Conservation (phyloP, 2,113 vertebrate genomes). For the Neotoma lepida region DNA sequence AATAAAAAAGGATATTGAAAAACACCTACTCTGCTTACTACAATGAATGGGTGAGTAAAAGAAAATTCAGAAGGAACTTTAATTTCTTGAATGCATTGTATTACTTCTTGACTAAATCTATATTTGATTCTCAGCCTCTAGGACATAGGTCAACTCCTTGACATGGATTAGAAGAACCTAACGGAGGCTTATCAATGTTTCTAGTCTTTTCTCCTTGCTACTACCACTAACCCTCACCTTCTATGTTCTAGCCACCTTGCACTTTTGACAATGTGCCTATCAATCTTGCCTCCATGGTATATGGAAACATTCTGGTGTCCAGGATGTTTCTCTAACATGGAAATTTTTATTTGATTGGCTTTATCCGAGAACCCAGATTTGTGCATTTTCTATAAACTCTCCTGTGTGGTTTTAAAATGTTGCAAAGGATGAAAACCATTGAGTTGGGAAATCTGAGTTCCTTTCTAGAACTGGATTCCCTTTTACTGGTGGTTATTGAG, state of each 20-base stretch:
- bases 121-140: not conserved
- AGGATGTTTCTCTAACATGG: not conserved
- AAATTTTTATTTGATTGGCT: conserved; percentile 16
- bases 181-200: not conserved
- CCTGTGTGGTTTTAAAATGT: not conserved
- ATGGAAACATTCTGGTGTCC: not conserved
- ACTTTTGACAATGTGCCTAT: not conserved
- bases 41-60: conserved; percentile 23
- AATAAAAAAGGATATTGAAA: not conserved
- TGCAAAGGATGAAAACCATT: not conserved
- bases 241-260: not conserved
- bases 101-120: not conserved
- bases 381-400: not conserved
- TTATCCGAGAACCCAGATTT: not conserved
- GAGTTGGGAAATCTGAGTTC: not conserved
- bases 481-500: not conserved
- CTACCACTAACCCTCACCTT: not conserved
- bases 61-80: conserved; percentile 15
- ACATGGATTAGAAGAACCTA: not conserved
- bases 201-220: not conserved
- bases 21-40: not conserved
- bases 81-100: conserved; percentile 4
- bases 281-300: not conserved
- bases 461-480: not conserved
- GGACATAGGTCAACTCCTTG: not conserved